phyloP scores from a whole-genome alignment of 2,113 vertebrate genomes.

The Oriolus oriolus region DNA sequence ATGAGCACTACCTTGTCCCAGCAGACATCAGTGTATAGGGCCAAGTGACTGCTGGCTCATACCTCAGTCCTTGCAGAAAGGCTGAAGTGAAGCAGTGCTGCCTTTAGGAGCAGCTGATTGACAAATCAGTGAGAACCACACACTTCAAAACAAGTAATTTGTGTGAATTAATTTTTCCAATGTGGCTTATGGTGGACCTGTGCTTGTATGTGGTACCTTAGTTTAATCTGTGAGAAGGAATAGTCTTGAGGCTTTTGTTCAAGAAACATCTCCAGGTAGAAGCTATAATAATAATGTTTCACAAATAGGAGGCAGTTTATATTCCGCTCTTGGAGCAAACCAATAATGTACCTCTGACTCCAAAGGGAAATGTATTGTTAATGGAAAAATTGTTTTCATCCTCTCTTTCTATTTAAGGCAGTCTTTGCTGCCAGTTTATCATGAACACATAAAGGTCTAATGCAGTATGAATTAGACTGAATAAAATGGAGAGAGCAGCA shows the following conservation, averaged over 20 bases:
- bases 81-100: not conserved
- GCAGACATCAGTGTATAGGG: not conserved
- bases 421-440: slow-evolving; percentile 54
- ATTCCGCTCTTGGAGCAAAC: slow-evolving; percentile 50
- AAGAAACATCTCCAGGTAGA: slow-evolving; percentile 26
- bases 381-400: slow-evolving; percentile 70
- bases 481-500: slow-evolving; percentile 19
- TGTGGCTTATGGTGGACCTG: not conserved
- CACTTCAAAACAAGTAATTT: not conserved
- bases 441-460: slow-evolving; percentile 59
- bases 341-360: slow-evolving; percentile 54
- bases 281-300: slow-evolving; percentile 52
- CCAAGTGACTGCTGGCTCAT: not conserved
- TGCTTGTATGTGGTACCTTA: not conserved
- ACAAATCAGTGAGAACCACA: not conserved
- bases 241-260: slow-evolving; percentile 36
- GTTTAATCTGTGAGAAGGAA: slow-evolving; percentile 1
- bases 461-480: slow-evolving; percentile 17
- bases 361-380: slow-evolving; percentile 71
- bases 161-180: not conserved
- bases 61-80: not conserved
- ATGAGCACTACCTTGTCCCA: not conserved
- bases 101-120: not conserved
- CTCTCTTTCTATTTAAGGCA: slow-evolving; percentile 65
- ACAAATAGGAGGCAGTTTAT: slow-evolving; percentile 53